Percentiles rank a stretch among this genome's conserved stretches.
These are phyloP conservation scores for Pyrrhia umbra DNA, from an alignment of 2,888 invertebrate genomes.

Conservation along the genomic window DNA sequence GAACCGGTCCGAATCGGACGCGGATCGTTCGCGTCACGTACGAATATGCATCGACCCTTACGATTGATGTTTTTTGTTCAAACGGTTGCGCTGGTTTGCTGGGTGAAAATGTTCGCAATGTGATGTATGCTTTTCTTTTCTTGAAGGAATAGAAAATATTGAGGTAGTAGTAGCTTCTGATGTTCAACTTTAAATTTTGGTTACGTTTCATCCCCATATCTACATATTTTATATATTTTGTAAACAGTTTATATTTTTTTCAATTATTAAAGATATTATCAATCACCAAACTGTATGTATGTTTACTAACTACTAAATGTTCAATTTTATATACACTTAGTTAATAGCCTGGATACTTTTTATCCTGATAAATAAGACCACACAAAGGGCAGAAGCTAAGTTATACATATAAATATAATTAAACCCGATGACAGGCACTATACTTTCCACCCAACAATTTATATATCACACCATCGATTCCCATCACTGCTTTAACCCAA, in stretches of 20 bases:
- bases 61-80: slow-evolving; percentile 44
- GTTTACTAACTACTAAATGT: too few relatives aligned
- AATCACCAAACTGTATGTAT: too few relatives aligned
- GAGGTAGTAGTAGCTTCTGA: not conserved
- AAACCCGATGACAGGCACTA: slow-evolving; percentile 19
- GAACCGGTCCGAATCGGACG: slow-evolving; percentile 1
- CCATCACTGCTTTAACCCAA: slow-evolving; percentile 42
- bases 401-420: slow-evolving; percentile 12
- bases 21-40: slow-evolving; percentile 42
- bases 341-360: too few relatives aligned
- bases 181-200: too few relatives aligned
- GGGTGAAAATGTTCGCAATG: slow-evolving; percentile 3
- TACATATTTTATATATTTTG: too few relatives aligned
- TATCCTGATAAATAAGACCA: too few relatives aligned
- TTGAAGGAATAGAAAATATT: too few relatives aligned
- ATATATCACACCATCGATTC: slow-evolving; percentile 56
- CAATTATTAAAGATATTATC: too few relatives aligned
- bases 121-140: not conserved
- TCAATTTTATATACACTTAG: too few relatives aligned
- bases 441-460: slow-evolving; percentile 32
- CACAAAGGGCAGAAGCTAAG: too few relatives aligned
- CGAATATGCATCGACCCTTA: slow-evolving; percentile 42
- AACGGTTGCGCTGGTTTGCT: slow-evolving; percentile 10
- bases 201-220: too few relatives aligned
- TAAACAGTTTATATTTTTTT: too few relatives aligned